Percentiles rank a stretch among this genome's conserved stretches.
Conservation (phyloP, 1,140 invertebrate species). For the Musca vetustissima region DNA sequence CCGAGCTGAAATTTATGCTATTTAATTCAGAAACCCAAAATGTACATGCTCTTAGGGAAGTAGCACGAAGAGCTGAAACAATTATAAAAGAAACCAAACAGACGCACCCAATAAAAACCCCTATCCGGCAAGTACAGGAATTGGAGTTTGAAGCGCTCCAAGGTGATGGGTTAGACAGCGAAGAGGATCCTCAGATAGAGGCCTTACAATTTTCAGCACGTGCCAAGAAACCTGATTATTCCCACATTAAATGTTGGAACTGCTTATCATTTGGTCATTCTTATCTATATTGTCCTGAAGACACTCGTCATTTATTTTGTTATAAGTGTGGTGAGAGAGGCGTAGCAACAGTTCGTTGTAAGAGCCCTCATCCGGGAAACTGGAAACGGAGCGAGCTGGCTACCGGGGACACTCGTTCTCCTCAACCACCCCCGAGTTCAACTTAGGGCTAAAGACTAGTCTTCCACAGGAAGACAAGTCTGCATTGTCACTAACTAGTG, state of each 20-base stretch:
- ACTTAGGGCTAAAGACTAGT: background rate
- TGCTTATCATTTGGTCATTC: background rate
- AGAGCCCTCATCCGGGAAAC: background rate
- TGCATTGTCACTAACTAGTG: background rate
- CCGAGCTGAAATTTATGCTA: background rate
- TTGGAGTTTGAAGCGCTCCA: no score
- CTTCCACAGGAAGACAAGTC: background rate
- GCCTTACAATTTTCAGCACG: background rate
- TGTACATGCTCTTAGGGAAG: background rate
- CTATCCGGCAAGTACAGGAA: no score
- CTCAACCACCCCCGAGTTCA: constrained; percentile 4
- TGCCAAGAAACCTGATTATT: background rate
- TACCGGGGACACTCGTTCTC: constrained; percentile 7
- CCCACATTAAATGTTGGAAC: background rate
- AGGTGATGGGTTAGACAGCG: no score
- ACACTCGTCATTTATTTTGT: background rate
- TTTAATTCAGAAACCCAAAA: background rate
- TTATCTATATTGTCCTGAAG: constrained; percentile 4
- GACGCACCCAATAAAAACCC: no score
- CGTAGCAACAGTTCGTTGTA: background rate
- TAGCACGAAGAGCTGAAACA: constrained; percentile 8
- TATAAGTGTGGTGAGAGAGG: background rate
- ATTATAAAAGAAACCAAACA: constrained; percentile 4
- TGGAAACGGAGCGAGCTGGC: background rate
- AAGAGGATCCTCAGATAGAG: constrained; percentile 2